Evolutionary conservation across 2,113 vertebrate species (phyloP).

Genomic region (Azemiops feae): DNA sequence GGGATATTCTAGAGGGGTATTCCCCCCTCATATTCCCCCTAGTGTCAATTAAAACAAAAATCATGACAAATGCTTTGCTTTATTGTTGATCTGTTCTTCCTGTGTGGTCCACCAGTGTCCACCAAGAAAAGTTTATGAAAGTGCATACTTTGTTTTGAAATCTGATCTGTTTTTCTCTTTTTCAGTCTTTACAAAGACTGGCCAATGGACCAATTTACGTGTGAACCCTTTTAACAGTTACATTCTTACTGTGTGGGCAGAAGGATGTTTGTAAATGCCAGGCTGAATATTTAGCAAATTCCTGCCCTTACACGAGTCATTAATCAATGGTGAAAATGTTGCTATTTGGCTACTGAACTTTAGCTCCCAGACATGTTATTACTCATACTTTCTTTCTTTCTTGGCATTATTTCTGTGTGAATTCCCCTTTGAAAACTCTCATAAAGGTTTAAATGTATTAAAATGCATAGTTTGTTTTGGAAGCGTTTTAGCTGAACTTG

Average conservation of each 20-base stretch:
- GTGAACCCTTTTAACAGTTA: slow-evolving; percentile 45
- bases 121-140: slow-evolving; percentile 5
- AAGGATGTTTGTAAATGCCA: slow-evolving; percentile 42
- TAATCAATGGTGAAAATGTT: slow-evolving; percentile 60
- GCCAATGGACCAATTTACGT: slow-evolving; percentile 16
- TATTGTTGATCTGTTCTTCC: neutral
- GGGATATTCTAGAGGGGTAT: neutral
- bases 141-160: slow-evolving; percentile 22
- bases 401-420: slow-evolving; percentile 46
- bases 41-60: neutral
- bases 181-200: neutral
- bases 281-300: slow-evolving; percentile 57
- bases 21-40: neutral
- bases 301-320: slow-evolving; percentile 53
- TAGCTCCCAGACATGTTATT: slow-evolving; percentile 52
- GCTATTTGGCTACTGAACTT: slow-evolving; percentile 39
- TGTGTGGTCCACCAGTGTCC: slow-evolving; percentile 26
- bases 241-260: slow-evolving; percentile 19
- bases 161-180: slow-evolving; percentile 27
- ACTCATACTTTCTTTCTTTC: slow-evolving; percentile 51
- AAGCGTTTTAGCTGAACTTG: slow-evolving; percentile 50
- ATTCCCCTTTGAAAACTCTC: slow-evolving; percentile 27
- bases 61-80: neutral
- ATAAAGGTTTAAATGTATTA: slow-evolving; percentile 20
- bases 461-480: slow-evolving; percentile 6